A percentile compares a stretch with the other conserved stretches of the same genome.
phyloP scores from a whole-genome alignment of 64 coral and sea anemone genomes.

The Anthopleura sola region DNA sequence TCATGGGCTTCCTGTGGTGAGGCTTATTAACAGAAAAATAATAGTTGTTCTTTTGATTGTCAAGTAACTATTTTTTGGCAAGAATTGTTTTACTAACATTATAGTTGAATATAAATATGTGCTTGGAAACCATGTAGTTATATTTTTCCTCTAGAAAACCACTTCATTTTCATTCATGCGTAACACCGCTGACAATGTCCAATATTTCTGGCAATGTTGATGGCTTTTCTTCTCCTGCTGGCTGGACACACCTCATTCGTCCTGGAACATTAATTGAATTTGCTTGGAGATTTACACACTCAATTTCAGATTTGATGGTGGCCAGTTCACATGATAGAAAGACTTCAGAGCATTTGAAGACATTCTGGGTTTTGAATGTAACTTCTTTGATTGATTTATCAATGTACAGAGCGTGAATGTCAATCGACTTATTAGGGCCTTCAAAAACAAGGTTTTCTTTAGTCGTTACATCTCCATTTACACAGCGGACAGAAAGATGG shows the following conservation, averaged over 20 bases:
- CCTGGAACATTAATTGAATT: slow-evolving; percentile 27
- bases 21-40: too few relatives aligned
- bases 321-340: slow-evolving; percentile 29
- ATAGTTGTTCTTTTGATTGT: too few relatives aligned
- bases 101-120: too few relatives aligned
- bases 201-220: too few relatives aligned
- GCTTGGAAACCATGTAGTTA: too few relatives aligned
- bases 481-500: slow-evolving; percentile 3
- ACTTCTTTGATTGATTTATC: slow-evolving; percentile 41
- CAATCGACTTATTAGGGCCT: slow-evolving; percentile 19
- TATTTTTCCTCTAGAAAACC: too few relatives aligned
- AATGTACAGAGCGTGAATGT: slow-evolving; percentile 5
- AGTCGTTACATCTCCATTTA: not conserved
- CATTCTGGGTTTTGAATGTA: slow-evolving; percentile 36
- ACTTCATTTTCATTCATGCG: too few relatives aligned
- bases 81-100: too few relatives aligned
- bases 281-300: slow-evolving; percentile 31
- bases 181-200: too few relatives aligned
- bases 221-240: not conserved
- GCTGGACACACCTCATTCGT: slow-evolving; percentile 24
- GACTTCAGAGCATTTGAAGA: slow-evolving; percentile 25
- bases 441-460: slow-evolving; percentile 27
- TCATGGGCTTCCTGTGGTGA: too few relatives aligned
- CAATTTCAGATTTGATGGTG: slow-evolving; percentile 23
- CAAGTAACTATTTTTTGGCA: too few relatives aligned